These are phyloP conservation scores for Bostrychus sinensis DNA, from an alignment of 2,113 vertebrate species.

Conservation along the genomic window DNA sequence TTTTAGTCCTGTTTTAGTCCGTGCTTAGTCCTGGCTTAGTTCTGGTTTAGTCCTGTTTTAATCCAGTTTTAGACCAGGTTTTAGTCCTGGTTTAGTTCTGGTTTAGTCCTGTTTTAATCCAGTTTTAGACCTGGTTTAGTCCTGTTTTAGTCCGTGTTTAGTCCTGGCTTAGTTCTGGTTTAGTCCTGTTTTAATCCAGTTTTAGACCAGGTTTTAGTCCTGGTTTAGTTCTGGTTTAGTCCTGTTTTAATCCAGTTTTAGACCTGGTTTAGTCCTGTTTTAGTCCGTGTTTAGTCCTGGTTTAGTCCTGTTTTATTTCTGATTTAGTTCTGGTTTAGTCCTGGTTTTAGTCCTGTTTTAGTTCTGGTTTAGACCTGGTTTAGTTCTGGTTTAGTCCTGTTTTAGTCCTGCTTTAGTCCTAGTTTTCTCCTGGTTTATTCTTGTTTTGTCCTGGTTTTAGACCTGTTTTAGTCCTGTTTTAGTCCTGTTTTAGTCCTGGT, in stretches of 20 bases:
- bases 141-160: neutral
- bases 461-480: neutral
- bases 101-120: neutral
- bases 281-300: neutral
- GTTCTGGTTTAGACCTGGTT: neutral
- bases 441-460: neutral
- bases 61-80: no score
- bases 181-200: neutral
- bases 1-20: no score
- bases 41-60: neutral
- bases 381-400: neutral
- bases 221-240: no score
- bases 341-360: neutral
- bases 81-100: neutral
- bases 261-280: neutral
- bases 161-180: neutral
- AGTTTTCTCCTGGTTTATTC: neutral
- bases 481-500: neutral
- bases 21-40: neutral
- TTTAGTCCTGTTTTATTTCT: neutral
- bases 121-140: neutral
- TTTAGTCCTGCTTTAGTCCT: neutral
- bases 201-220: no score
- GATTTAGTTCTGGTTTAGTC: neutral
- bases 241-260: neutral